These are phyloP conservation scores for Cyphomyrmex costatus DNA, from an alignment of 1,140 invertebrate genomes.

Conservation along the genomic window DNA sequence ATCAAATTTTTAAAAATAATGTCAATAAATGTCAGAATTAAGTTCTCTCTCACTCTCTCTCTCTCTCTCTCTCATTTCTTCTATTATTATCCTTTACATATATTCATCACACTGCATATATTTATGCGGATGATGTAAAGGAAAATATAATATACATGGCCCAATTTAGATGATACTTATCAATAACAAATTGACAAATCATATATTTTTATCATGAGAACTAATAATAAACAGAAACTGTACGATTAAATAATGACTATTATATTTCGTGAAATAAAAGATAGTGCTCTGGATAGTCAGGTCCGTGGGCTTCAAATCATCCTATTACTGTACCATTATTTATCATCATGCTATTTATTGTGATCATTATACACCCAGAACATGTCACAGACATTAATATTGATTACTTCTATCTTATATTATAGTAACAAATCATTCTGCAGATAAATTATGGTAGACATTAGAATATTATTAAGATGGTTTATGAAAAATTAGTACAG, in stretches of 20 bases:
- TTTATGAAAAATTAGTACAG: no score
- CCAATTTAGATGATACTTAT: constrained; percentile 11
- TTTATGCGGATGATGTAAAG: not conserved
- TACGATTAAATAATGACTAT: constrained; percentile 70
- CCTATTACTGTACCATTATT: constrained; percentile 64
- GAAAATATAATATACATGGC: not conserved
- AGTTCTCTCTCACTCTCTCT: no score
- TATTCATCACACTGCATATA: no score
- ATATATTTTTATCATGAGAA: not conserved
- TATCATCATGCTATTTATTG: constrained; percentile 52
- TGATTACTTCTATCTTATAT: not conserved
- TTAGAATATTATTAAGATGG: not conserved
- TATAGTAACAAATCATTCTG: not conserved
- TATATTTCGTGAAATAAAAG: constrained; percentile 54
- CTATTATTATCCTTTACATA: not conserved
- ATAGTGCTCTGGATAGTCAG: constrained; percentile 37
- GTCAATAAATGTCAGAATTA: not conserved
- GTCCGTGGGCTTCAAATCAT: constrained; percentile 63
- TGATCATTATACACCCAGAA: not conserved
- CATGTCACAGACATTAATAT: not conserved
- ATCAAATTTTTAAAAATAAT: not conserved
- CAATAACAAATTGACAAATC: not conserved
- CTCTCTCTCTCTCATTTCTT: not conserved
- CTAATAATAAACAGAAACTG: constrained; percentile 50
- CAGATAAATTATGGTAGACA: not conserved